phyloP scores from a whole-genome alignment of 1,140 invertebrate species.

The Trachymyrmex cornetzi region DNA sequence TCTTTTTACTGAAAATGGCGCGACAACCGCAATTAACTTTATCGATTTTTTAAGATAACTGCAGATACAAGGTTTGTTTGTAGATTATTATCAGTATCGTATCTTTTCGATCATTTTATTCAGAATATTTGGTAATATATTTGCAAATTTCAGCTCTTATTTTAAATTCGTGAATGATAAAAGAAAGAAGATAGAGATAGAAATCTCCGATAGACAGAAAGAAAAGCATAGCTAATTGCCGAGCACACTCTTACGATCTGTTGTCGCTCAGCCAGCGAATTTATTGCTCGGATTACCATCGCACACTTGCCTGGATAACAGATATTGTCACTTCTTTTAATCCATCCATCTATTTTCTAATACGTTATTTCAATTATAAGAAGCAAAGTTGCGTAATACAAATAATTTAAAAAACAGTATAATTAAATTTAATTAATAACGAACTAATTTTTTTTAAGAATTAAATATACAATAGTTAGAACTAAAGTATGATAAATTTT shows the following conservation, averaged over 20 bases:
- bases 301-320: slow-evolving; percentile 50
- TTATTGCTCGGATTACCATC: slow-evolving; percentile 53
- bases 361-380: slow-evolving; percentile 1
- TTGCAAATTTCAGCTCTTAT: background rate
- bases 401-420: background rate
- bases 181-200: background rate
- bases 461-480: background rate
- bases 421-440: slow-evolving; percentile 2
- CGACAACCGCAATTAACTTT: background rate
- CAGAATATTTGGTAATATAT: background rate
- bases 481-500: background rate
- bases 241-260: slow-evolving; percentile 58
- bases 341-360: slow-evolving; percentile 32
- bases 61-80: background rate
- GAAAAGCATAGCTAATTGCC: slow-evolving; percentile 64
- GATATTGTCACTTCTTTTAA: slow-evolving; percentile 25
- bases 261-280: slow-evolving; percentile 58
- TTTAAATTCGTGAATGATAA: background rate
- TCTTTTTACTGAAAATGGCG: slow-evolving; percentile 1
- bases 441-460: background rate
- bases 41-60: background rate
- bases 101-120: slow-evolving; percentile 13
- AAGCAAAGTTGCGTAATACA: background rate
- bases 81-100: background rate
- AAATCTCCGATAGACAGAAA: slow-evolving; percentile 16